Percentiles rank a stretch among this genome's conserved stretches.
Conservation (phyloP, 64 coral and sea anemone species). For the Pocillopora damicornis region DNA sequence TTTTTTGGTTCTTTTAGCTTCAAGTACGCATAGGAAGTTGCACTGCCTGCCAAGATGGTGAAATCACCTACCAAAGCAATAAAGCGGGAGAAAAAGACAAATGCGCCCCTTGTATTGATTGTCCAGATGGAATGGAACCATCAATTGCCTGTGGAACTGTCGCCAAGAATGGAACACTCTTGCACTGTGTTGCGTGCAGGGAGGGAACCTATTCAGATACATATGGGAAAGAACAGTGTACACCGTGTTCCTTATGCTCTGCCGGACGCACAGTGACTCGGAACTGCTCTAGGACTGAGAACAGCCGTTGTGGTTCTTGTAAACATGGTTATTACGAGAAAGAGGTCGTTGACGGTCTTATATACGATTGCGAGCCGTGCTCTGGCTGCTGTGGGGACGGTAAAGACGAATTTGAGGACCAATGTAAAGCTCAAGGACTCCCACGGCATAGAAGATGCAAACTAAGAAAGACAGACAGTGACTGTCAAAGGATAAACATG, state of each 20-base stretch:
- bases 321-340: background rate
- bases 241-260: background rate
- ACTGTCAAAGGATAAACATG: background rate
- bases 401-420: background rate
- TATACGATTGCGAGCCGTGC: background rate
- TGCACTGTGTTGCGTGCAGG: background rate
- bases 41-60: background rate
- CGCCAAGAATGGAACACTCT: slow-evolving; percentile 6
- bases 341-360: background rate
- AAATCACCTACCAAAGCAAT: background rate
- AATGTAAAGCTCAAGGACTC: slow-evolving; percentile 7
- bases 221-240: slow-evolving; percentile 3
- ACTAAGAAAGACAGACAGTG: background rate
- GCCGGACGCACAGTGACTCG: background rate
- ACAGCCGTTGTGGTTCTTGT: slow-evolving; percentile 1
- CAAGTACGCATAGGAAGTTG: background rate
- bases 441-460: background rate
- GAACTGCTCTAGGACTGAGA: background rate
- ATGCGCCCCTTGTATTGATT: background rate
- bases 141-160: slow-evolving; percentile 6
- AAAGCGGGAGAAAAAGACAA: background rate
- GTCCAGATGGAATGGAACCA: slow-evolving; percentile 29
- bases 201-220: background rate
- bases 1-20: background rate
- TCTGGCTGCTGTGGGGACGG: slow-evolving; percentile 11